phyloP scores from a whole-genome alignment of 2,113 vertebrate species.

The Ictalurus furcatus region DNA sequence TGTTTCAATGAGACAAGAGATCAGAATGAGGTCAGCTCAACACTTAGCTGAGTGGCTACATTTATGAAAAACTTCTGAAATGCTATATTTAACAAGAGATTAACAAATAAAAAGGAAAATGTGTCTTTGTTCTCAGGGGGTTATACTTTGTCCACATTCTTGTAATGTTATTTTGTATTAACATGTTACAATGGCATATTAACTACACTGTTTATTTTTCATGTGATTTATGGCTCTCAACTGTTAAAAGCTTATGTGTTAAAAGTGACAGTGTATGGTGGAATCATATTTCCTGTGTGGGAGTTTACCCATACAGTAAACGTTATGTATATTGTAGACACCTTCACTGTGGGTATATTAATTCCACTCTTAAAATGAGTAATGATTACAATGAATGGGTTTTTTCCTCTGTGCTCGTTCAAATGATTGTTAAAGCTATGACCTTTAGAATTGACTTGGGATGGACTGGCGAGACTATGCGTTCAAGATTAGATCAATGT shows the following conservation, averaged over 20 bases:
- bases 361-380: constrained; percentile 50
- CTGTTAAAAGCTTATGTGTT: not conserved
- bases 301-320: constrained; percentile 1
- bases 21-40: constrained; percentile 42
- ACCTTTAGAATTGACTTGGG: constrained; percentile 43
- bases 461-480: not conserved
- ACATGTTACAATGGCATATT: not conserved
- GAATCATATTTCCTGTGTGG: constrained; percentile 15
- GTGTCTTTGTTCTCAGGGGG: not conserved
- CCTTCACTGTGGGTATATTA: constrained; percentile 13
- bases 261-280: not conserved
- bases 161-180: not conserved
- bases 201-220: not conserved
- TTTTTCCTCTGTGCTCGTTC: constrained; percentile 41
- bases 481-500: constrained; percentile 22
- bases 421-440: constrained; percentile 16
- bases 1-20: constrained; percentile 56
- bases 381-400: constrained; percentile 32
- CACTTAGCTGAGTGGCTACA: constrained; percentile 20
- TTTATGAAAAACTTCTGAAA: constrained; percentile 34
- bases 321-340: not conserved
- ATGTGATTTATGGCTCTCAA: not conserved
- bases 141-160: not conserved
- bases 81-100: not conserved
- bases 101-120: constrained; percentile 16